Evolutionary conservation across 2,797 vertebrate genomes (phyloP).

Genomic region (Clamator glandarius): DNA sequence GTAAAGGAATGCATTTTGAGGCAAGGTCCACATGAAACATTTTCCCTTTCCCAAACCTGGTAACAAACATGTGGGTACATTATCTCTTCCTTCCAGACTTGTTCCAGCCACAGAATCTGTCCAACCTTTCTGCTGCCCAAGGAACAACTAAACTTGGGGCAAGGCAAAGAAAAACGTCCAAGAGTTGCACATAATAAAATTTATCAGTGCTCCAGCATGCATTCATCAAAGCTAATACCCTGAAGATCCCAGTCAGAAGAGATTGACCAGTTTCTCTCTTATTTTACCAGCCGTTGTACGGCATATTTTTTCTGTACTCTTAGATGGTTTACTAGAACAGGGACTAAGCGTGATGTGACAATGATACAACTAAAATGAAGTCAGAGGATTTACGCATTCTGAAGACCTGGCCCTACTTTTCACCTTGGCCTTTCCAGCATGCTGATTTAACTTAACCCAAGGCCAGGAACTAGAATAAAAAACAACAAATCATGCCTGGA

Average conservation of each 20-base stretch:
- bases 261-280: background rate
- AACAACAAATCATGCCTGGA: constrained; percentile 59
- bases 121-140: background rate
- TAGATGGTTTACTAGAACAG: background rate
- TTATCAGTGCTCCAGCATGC: background rate
- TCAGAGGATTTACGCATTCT: constrained; percentile 22
- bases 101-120: background rate
- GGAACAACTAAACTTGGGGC: rapidly evolving
- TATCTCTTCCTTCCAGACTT: background rate
- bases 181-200: rapidly evolving
- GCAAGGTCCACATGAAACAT: background rate
- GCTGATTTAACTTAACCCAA: constrained; percentile 61
- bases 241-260: background rate
- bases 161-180: background rate
- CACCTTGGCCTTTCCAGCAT: constrained; percentile 60
- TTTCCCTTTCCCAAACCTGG: background rate
- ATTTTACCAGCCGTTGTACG: background rate
- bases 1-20: rapidly evolving
- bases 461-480: constrained; percentile 53
- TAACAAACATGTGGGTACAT: background rate
- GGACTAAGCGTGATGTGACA: background rate
- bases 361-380: background rate
- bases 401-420: constrained; percentile 2
- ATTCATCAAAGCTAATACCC: background rate
- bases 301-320: rapidly evolving